phyloP scores from a whole-genome alignment of 2,888 invertebrate genomes.

The Coleophora deauratella region DNA sequence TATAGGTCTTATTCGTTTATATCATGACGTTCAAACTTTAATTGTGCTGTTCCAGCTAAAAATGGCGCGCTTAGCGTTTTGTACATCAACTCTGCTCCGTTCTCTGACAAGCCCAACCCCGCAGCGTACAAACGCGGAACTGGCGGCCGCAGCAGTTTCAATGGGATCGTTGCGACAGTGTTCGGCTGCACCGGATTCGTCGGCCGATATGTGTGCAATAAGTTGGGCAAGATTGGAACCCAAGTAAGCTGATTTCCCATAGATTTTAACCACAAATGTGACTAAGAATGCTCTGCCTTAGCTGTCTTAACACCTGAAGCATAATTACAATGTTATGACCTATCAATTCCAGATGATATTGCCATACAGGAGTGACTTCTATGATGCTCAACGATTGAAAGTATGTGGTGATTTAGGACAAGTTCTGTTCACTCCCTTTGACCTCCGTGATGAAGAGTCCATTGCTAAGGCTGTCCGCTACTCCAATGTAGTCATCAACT shows the following conservation, averaged over 20 bases:
- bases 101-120: slow-evolving; percentile 73
- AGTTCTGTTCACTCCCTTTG: slow-evolving; percentile 89
- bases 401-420: slow-evolving; percentile 96
- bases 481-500: slow-evolving; percentile 97
- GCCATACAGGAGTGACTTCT: slow-evolving; percentile 92
- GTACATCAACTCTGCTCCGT: slow-evolving; percentile 63
- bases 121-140: slow-evolving; percentile 86
- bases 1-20: not conserved
- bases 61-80: slow-evolving; percentile 54
- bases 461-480: slow-evolving; percentile 90
- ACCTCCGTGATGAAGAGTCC: slow-evolving; percentile 89
- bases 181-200: slow-evolving; percentile 95
- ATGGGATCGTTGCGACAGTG: slow-evolving; percentile 98
- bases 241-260: slow-evolving; percentile 70
- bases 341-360: slow-evolving; percentile 82
- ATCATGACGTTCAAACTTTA: not conserved
- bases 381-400: slow-evolving; percentile 85
- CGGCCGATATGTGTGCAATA: slow-evolving; percentile 90
- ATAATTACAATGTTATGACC: not conserved
- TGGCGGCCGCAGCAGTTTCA: slow-evolving; percentile 96
- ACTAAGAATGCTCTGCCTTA: no score
- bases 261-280: not conserved
- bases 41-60: slow-evolving; percentile 37
- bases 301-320: not conserved
- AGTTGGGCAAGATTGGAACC: slow-evolving; percentile 89